Percentiles rank a stretch among this genome's conserved stretches.
These are phyloP conservation scores for Eurystomus gularis DNA, from an alignment of 2,113 vertebrate species.

Conservation along the genomic window DNA sequence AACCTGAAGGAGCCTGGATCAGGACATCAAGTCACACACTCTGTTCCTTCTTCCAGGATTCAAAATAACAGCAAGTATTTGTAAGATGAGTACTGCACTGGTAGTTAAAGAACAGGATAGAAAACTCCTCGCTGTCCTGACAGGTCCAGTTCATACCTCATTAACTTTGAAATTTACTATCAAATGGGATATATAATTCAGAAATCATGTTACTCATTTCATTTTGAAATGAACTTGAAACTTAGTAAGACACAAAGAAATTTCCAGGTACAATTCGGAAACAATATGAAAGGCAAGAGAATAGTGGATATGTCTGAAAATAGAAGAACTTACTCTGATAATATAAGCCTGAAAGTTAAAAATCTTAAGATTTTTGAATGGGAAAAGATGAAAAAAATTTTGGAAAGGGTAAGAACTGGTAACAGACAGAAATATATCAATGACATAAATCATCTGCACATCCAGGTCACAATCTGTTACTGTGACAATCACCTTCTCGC, in stretches of 20 bases:
- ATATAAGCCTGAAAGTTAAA: neutral
- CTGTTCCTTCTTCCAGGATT: neutral
- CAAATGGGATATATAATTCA: neutral
- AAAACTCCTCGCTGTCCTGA: neutral
- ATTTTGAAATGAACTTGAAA: neutral
- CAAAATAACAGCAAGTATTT: neutral
- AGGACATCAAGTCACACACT: neutral
- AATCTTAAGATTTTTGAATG: neutral
- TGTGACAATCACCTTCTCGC: slow-evolving; percentile 83
- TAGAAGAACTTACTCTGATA: neutral
- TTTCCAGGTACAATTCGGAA: neutral
- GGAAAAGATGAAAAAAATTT: neutral
- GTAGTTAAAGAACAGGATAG: neutral
- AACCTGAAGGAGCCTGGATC: neutral
- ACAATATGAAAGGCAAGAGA: neutral
- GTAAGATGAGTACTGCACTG: neutral
- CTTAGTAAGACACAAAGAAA: neutral
- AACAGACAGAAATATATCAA: neutral
- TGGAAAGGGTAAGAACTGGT: neutral
- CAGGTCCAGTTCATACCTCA: neutral
- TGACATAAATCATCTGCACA: neutral
- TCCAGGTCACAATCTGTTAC: neutral
- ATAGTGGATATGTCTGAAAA: neutral
- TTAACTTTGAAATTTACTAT: neutral
- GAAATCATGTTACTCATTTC: neutral